Percentiles rank a stretch among this genome's conserved stretches.
Evolutionary conservation across 2,888 invertebrate genomes (phyloP).

Genomic region (Papilio gigon): DNA sequence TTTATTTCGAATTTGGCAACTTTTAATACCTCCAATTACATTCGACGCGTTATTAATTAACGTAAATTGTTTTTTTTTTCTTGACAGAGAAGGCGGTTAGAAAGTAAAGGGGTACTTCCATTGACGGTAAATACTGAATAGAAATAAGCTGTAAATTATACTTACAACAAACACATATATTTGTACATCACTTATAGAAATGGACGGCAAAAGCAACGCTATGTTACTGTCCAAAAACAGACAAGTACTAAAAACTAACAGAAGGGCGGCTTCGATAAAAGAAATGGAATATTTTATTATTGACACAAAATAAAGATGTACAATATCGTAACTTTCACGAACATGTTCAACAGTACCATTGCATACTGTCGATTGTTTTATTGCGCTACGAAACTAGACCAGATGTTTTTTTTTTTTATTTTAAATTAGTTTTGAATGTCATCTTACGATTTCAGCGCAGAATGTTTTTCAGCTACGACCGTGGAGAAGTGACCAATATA

Average conservation of each 20-base stretch:
- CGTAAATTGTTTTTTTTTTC: neutral
- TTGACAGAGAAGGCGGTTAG: constrained; percentile 27
- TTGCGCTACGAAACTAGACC: too few species aligned
- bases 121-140: constrained; percentile 7
- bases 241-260: too few species aligned
- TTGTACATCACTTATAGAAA: too few species aligned
- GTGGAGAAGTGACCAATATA: constrained; percentile 50
- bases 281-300: too few species aligned
- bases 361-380: too few species aligned
- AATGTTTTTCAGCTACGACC: constrained; percentile 48
- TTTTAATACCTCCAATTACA: constrained; percentile 6
- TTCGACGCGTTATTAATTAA: neutral
- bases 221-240: too few species aligned
- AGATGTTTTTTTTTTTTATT: too few species aligned
- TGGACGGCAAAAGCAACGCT: too few species aligned
- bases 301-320: too few species aligned
- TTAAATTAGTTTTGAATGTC: neutral
- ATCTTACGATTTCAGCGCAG: constrained; percentile 54
- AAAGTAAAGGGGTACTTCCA: constrained; percentile 15
- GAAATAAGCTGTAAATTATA: neutral
- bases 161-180: neutral
- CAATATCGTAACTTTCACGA: too few species aligned
- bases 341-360: too few species aligned
- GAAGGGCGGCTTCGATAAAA: too few species aligned
- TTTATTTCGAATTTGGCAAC: constrained; percentile 31